These are phyloP conservation scores for Nomada lathburiana DNA, from an alignment of 2,888 invertebrate species.

Conservation along the genomic window DNA sequence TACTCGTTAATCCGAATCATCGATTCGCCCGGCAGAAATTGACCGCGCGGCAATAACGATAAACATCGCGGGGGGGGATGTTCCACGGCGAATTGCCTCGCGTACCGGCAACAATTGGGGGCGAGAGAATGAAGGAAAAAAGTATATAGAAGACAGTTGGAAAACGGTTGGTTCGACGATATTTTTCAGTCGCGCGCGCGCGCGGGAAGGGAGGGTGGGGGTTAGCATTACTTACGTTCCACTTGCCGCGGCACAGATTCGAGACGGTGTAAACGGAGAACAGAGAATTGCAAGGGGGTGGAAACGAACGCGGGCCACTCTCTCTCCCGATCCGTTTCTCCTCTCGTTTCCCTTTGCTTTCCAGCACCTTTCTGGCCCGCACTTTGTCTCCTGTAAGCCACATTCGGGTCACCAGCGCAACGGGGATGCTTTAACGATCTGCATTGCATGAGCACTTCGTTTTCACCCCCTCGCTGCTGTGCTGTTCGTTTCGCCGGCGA, in stretches of 20 bases:
- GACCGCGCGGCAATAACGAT: constrained; percentile 39
- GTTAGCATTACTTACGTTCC: constrained; percentile 50
- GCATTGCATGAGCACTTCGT: constrained; percentile 75
- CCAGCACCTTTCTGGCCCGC: constrained; percentile 51
- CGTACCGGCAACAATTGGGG: neutral
- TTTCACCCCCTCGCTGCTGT: constrained; percentile 7
- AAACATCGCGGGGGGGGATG: constrained; percentile 22
- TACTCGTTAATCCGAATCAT: constrained; percentile 28
- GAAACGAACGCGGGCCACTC: constrained; percentile 60
- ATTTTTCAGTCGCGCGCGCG: constrained; percentile 44
- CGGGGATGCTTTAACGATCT: constrained; percentile 75
- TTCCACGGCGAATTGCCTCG: constrained; percentile 8
- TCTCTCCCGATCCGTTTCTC: constrained; percentile 48
- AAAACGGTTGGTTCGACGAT: constrained; percentile 38
- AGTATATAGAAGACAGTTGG: neutral
- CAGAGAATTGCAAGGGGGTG: constrained; percentile 58
- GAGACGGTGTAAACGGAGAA: constrained; percentile 61
- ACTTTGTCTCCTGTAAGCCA: constrained; percentile 72
- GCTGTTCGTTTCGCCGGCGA: constrained; percentile 42
- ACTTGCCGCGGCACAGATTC: constrained; percentile 55
- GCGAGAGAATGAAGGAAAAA: neutral
- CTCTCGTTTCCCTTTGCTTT: constrained; percentile 56
- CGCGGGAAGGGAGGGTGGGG: neutral
- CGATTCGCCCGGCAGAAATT: constrained; percentile 20
- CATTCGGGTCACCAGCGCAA: constrained; percentile 74